phyloP scores from a whole-genome alignment of 2,797 vertebrate species.

The Rhodeus uyekii region DNA sequence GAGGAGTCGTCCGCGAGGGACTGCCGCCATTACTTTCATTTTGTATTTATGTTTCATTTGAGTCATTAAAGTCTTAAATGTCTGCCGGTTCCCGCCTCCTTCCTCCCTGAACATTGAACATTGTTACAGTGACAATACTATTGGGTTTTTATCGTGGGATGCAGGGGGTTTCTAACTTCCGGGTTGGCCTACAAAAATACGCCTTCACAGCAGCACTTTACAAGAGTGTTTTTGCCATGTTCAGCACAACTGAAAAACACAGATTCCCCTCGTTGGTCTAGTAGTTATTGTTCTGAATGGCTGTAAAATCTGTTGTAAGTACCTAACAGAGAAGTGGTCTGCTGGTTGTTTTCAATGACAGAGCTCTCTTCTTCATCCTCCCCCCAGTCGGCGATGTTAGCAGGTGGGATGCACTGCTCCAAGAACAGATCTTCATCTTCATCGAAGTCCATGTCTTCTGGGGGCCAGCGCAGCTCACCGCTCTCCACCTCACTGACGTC shows the following conservation, averaged over 20 bases:
- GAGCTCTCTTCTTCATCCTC: constrained; percentile 60
- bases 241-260: neutral
- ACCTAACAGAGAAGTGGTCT: constrained; percentile 75
- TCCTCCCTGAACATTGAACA: too few relatives aligned
- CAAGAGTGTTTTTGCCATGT: neutral
- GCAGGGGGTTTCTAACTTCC: too few relatives aligned
- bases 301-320: neutral
- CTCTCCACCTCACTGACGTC: constrained; percentile 83
- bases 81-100: too few relatives aligned
- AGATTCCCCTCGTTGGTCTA: too few relatives aligned
- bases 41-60: too few relatives aligned
- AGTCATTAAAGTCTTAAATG: too few relatives aligned
- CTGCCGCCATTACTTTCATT: too few relatives aligned
- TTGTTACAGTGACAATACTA: too few relatives aligned
- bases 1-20: too few relatives aligned
- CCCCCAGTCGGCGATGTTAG: constrained; percentile 80
- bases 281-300: neutral
- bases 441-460: constrained; percentile 73
- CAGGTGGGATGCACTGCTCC: constrained; percentile 80
- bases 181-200: neutral
- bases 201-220: neutral
- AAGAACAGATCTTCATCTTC: constrained; percentile 79
- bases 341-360: constrained; percentile 69
- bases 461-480: constrained; percentile 84
- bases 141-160: neutral